phyloP scores from a whole-genome alignment of 2,797 vertebrate genomes.

The Trachurus trachurus region DNA sequence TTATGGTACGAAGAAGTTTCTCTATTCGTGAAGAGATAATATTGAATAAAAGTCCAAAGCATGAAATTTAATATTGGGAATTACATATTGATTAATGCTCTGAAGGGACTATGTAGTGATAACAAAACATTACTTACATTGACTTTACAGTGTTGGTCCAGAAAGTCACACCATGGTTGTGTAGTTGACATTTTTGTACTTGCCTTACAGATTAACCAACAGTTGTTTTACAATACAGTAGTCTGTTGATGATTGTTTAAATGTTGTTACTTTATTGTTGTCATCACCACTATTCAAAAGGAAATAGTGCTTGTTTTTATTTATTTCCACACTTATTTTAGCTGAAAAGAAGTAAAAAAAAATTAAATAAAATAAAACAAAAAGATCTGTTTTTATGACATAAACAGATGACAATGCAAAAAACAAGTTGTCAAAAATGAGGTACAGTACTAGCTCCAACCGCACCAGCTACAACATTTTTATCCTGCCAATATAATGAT shows the following conservation, averaged over 20 bases:
- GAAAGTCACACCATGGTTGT: conserved; percentile 22
- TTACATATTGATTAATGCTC: too few species aligned
- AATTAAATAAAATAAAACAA: background rate
- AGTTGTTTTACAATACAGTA: background rate
- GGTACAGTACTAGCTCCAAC: too few species aligned
- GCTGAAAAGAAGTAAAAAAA: background rate
- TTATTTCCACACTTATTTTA: background rate
- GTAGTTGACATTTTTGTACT: conserved; percentile 5
- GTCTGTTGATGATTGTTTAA: background rate
- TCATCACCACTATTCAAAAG: background rate
- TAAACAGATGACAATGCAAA: background rate
- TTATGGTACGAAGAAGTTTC: background rate
- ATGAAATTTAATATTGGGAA: background rate
- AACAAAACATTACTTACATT: background rate
- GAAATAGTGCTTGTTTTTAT: background rate
- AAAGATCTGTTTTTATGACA: background rate
- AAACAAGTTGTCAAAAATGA: background rate
- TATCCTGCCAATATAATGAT: background rate
- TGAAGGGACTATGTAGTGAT: background rate
- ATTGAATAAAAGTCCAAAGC: background rate
- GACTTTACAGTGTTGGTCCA: background rate
- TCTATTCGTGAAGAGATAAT: background rate
- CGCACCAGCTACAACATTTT: background rate
- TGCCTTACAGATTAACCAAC: conserved; percentile 1
- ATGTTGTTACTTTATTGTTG: background rate